Conservation (phyloP, 2,888 invertebrate genomes). For the Anaspis maculata region DNA sequence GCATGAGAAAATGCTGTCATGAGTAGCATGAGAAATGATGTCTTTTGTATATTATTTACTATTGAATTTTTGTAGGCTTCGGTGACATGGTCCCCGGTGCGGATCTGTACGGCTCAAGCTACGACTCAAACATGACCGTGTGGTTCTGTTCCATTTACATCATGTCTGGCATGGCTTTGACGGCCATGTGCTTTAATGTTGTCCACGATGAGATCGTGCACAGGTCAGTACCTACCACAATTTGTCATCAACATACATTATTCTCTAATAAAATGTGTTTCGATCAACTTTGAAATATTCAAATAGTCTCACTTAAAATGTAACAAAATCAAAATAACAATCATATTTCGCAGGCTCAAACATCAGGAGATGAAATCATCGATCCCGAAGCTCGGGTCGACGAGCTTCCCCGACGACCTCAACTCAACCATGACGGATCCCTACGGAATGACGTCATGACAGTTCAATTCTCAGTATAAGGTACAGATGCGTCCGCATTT, state of each 20-base stretch:
- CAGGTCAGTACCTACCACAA: too few species aligned
- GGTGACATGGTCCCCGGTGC: constrained; percentile 76
- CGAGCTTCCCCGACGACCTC: constrained; percentile 53
- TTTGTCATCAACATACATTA: too few species aligned
- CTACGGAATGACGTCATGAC: constrained; percentile 65
- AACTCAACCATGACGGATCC: constrained; percentile 56
- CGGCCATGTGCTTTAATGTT: constrained; percentile 86
- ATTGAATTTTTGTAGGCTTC: too few species aligned
- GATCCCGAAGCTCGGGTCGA: constrained; percentile 39
- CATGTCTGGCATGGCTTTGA: constrained; percentile 76
- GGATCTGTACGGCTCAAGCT: constrained; percentile 45
- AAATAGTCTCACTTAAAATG: too few species aligned
- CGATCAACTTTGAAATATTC: too few species aligned
- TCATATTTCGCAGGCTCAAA: too few species aligned
- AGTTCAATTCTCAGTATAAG: constrained; percentile 54
- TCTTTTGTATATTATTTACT: too few species aligned
- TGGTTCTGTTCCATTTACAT: constrained; percentile 88
- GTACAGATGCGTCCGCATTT: too few species aligned
- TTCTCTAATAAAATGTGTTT: too few species aligned
- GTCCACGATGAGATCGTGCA: constrained; percentile 83
- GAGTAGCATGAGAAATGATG: too few species aligned
- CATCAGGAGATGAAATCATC: constrained; percentile 52
- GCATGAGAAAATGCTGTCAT: too few species aligned
- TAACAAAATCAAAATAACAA: too few species aligned
- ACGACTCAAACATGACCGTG: constrained; percentile 62